Conservation (phyloP, 2,888 invertebrate species). For the Alviniconcha strummeri region DNA sequence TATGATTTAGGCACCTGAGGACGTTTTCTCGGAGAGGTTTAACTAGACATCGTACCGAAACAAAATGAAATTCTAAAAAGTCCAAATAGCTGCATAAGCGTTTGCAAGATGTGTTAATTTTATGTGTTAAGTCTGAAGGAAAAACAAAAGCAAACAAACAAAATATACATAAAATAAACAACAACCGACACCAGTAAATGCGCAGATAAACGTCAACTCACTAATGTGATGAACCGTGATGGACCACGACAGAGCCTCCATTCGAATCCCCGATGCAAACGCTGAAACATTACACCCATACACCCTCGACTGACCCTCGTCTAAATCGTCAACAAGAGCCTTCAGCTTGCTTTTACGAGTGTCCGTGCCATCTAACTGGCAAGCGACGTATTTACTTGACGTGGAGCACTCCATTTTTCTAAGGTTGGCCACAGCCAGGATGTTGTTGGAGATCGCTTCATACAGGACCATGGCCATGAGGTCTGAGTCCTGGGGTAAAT, state of each 20-base stretch:
- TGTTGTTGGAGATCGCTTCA: neutral
- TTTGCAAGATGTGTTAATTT: too few species aligned
- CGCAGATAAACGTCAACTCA: neutral
- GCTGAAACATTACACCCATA: conserved; percentile 5
- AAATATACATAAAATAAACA: too few species aligned
- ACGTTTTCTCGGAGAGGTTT: too few species aligned
- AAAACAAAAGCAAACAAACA: too few species aligned
- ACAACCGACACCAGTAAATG: too few species aligned
- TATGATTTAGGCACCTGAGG: too few species aligned
- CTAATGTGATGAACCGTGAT: neutral
- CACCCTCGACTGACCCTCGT: neutral
- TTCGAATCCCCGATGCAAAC: neutral
- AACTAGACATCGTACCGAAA: too few species aligned
- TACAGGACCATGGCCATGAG: conserved; percentile 3
- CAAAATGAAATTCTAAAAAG: too few species aligned
- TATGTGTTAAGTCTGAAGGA: too few species aligned
- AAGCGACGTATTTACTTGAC: neutral
- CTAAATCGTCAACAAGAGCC: neutral
- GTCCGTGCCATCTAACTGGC: neutral
- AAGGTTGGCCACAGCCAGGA: neutral
- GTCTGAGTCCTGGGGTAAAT: neutral
- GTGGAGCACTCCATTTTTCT: conserved; percentile 8
- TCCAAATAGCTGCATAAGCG: too few species aligned
- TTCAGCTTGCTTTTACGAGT: neutral
- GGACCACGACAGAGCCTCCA: neutral